phyloP scores from a whole-genome alignment of 2,797 vertebrate genomes.

The Microctenopoma stevenorrisi region DNA sequence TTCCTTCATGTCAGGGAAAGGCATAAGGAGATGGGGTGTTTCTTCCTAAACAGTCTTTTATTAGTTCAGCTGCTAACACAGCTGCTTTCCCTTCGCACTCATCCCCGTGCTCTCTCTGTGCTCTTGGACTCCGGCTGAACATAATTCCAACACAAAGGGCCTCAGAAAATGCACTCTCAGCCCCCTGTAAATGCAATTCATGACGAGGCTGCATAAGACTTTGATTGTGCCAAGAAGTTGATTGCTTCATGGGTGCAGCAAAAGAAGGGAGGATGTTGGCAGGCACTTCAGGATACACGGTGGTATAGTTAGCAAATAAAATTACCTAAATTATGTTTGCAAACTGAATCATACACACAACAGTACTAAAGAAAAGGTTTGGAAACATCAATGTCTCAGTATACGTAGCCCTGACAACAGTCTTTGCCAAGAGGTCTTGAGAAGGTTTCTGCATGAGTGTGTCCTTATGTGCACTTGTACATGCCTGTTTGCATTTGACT shows the following conservation, averaged over 20 bases:
- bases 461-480: slow-evolving; percentile 30
- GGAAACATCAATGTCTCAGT: slow-evolving; percentile 20
- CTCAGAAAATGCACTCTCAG: slow-evolving; percentile 64
- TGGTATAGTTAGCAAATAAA: slow-evolving; percentile 26
- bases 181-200: slow-evolving; percentile 67
- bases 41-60: slow-evolving; percentile 64
- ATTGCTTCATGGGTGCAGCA: slow-evolving; percentile 46
- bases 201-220: slow-evolving; percentile 47
- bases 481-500: slow-evolving; percentile 46
- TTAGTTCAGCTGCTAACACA: slow-evolving; percentile 67
- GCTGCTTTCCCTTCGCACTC: slow-evolving; percentile 51
- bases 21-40: slow-evolving; percentile 51
- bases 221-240: slow-evolving; percentile 62
- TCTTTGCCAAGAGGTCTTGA: slow-evolving; percentile 49
- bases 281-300: slow-evolving; percentile 13
- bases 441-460: slow-evolving; percentile 27
- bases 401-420: slow-evolving; percentile 31
- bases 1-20: slow-evolving; percentile 47
- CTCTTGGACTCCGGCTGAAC: slow-evolving; percentile 57
- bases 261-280: slow-evolving; percentile 30
- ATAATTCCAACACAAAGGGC: slow-evolving; percentile 72
- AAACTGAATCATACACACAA: slow-evolving; percentile 37
- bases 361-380: slow-evolving; percentile 18
- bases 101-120: slow-evolving; percentile 36
- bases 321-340: slow-evolving; percentile 26